A percentile compares a stretch with the other conserved stretches of the same genome.
Evolutionary conservation across 1,140 invertebrate genomes (phyloP).

Genomic region (Odontomachus brunneus): DNA sequence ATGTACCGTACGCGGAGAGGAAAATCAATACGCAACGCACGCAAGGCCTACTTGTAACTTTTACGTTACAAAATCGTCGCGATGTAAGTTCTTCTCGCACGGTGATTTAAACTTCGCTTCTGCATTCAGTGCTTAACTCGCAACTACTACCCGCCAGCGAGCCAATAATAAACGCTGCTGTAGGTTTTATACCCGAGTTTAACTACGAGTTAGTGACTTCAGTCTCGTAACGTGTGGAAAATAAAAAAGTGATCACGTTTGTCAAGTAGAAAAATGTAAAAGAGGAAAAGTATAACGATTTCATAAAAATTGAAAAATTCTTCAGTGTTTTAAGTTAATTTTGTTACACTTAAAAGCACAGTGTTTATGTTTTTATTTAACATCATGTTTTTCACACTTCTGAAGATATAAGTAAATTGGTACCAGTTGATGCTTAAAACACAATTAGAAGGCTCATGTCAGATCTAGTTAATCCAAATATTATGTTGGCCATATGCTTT

Average conservation of each 20-base stretch:
- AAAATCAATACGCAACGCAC: constrained; percentile 46
- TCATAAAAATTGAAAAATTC: neutral
- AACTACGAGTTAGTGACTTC: neutral
- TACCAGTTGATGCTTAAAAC: too few species aligned
- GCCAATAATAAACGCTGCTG: constrained; percentile 14
- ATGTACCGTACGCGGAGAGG: constrained; percentile 18
- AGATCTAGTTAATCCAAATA: too few species aligned
- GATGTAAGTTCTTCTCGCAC: constrained; percentile 1
- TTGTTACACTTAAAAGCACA: too few species aligned
- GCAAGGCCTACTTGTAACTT: constrained; percentile 32
- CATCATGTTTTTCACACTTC: too few species aligned
- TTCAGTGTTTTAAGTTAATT: too few species aligned
- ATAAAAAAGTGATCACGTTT: constrained; percentile 4
- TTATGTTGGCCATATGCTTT: too few species aligned
- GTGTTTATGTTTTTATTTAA: too few species aligned
- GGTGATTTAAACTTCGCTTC: constrained; percentile 37
- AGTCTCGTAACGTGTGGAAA: neutral
- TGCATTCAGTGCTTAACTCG: constrained; percentile 4
- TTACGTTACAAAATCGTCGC: constrained; percentile 49
- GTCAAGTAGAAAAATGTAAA: neutral
- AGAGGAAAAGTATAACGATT: neutral
- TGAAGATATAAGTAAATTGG: too few species aligned
- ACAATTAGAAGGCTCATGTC: too few species aligned
- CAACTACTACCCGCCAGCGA: constrained; percentile 10
- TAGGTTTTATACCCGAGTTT: neutral